Evolutionary conservation across 2,797 vertebrate species (phyloP).

Genomic region (Amblyopsis hoosieri): DNA sequence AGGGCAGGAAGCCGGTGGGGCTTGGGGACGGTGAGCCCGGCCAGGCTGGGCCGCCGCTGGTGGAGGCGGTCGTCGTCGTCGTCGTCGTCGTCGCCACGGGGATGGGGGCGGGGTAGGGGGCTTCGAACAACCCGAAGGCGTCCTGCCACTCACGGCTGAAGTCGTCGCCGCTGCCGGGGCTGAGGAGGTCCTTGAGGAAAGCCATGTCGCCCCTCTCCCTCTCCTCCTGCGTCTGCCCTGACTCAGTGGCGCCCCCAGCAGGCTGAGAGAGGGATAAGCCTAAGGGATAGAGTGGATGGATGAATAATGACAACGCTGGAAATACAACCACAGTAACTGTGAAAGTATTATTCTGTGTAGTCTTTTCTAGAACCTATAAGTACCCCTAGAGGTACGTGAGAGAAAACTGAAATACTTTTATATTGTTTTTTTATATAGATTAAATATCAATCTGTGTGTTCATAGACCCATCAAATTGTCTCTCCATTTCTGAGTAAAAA

Average conservation of each 20-base stretch:
- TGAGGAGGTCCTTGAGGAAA: slow-evolving; percentile 82
- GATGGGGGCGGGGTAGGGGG: slow-evolving; percentile 24
- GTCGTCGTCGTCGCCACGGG: neutral
- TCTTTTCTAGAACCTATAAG: too few species aligned
- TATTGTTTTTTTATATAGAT: too few species aligned
- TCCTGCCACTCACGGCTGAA: slow-evolving; percentile 77
- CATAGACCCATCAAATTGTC: too few species aligned
- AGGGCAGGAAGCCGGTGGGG: slow-evolving; percentile 82
- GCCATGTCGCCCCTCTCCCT: slow-evolving; percentile 80
- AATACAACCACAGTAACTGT: too few species aligned
- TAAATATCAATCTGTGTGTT: too few species aligned
- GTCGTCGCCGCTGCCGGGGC: slow-evolving; percentile 64
- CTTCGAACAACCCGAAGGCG: slow-evolving; percentile 68
- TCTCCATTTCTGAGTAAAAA: too few species aligned
- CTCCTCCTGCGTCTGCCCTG: slow-evolving; percentile 59
- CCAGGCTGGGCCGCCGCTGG: slow-evolving; percentile 45
- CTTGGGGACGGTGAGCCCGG: slow-evolving; percentile 62
- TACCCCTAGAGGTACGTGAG: too few species aligned
- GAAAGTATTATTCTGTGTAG: too few species aligned
- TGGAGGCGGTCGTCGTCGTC: slow-evolving; percentile 2
- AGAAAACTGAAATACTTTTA: too few species aligned
- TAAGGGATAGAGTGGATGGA: slow-evolving; percentile 16
- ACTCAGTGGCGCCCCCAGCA: neutral
- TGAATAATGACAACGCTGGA: too few species aligned
- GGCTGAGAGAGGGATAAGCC: slow-evolving; percentile 10